Percentiles rank a stretch among this genome's conserved stretches.
phyloP scores from a whole-genome alignment of 1,140 invertebrate genomes.

The Adoxophyes honmai region DNA sequence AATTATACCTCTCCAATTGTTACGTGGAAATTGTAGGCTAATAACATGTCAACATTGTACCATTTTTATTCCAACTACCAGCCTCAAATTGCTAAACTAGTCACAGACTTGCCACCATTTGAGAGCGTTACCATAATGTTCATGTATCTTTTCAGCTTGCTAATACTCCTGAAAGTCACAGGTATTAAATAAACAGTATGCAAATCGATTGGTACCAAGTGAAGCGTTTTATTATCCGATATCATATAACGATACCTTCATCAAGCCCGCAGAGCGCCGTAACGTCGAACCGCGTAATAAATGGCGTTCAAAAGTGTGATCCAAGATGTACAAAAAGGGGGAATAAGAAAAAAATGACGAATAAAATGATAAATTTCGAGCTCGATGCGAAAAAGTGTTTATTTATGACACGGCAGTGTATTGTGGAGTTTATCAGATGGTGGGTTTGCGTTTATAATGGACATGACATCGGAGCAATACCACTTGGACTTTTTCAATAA shows the following conservation, averaged over 20 bases:
- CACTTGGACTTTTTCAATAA: background rate
- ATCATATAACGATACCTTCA: constrained; percentile 61
- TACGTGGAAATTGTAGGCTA: no score
- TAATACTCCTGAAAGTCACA: no score
- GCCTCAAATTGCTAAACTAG: no score
- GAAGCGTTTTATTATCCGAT: constrained; percentile 63
- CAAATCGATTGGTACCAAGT: constrained; percentile 44
- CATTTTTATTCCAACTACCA: no score
- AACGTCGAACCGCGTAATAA: constrained; percentile 58
- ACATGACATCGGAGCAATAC: constrained; percentile 32
- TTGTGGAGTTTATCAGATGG: constrained; percentile 59
- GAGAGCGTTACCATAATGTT: no score
- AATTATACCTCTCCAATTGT: no score
- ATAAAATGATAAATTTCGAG: constrained; percentile 67
- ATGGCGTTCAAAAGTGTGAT: constrained; percentile 70
- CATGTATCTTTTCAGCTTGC: no score
- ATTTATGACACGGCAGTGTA: constrained; percentile 61
- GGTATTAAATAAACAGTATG: constrained; percentile 24
- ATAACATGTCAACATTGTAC: no score
- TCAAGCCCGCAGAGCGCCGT: constrained; percentile 48
- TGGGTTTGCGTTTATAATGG: constrained; percentile 42
- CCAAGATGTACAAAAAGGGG: constrained; percentile 61
- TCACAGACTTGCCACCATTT: no score
- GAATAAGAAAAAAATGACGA: constrained; percentile 48
- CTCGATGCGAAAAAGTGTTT: constrained; percentile 62